A percentile compares a stretch with the other conserved stretches of the same genome.
phyloP scores from a whole-genome alignment of 2,797 vertebrate genomes.

The Lepus oiostolus region DNA sequence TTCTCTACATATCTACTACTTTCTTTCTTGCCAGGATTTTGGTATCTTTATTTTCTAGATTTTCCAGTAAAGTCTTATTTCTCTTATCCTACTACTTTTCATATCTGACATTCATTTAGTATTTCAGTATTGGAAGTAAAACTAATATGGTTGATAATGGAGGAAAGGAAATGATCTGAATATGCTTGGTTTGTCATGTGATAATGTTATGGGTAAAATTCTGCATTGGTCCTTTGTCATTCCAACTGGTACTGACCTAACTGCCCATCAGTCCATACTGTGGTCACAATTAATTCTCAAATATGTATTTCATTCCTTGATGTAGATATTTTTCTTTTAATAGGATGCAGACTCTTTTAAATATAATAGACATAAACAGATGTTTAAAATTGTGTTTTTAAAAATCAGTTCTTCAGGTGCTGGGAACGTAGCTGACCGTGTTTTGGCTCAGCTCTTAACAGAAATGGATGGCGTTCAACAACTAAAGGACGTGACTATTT shows the following conservation, averaged over 20 bases:
- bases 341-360: background rate
- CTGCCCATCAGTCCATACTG: too few relatives aligned
- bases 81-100: background rate
- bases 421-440: constrained; percentile 94
- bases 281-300: constrained; percentile 10
- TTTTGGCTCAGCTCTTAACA: constrained; percentile 97
- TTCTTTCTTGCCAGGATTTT: too few relatives aligned
- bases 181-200: background rate
- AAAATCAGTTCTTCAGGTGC: constrained; percentile 91
- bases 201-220: background rate
- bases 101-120: background rate
- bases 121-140: constrained; percentile 44
- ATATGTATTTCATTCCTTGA: background rate
- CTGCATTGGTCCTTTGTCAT: too few relatives aligned
- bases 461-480: constrained; percentile 99
- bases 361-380: constrained; percentile 42
- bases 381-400: constrained; percentile 24
- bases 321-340: background rate
- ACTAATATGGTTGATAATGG: background rate
- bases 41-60: too few relatives aligned
- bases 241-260: too few relatives aligned
- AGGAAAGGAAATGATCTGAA: constrained; percentile 36
- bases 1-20: too few relatives aligned
- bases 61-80: background rate
- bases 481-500: constrained; percentile 94